Conservation (phyloP, 2,888 invertebrate species). For the Calameuta pallipes region DNA sequence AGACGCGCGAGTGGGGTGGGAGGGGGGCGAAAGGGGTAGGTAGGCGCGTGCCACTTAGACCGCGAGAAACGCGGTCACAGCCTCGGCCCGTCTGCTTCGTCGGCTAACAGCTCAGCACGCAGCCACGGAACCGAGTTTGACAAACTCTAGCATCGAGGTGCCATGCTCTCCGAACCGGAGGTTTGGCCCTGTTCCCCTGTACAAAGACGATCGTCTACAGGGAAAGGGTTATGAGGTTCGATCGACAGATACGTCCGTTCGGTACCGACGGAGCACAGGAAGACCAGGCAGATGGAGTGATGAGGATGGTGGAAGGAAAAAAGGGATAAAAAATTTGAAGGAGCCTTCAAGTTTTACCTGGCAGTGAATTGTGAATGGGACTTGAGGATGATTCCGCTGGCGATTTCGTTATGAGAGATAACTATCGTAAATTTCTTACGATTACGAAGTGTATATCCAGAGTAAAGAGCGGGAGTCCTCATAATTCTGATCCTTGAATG, state of each 20-base stretch:
- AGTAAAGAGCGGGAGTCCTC: background rate
- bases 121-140: constrained; percentile 26
- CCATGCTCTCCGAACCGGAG: background rate
- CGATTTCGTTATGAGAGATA: background rate
- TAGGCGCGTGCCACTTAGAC: constrained; percentile 65
- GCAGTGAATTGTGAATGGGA: background rate
- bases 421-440: background rate
- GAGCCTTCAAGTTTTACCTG: background rate
- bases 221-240: background rate
- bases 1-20: constrained; percentile 14
- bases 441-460: background rate
- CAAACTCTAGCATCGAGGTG: constrained; percentile 20
- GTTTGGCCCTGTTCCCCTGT: background rate
- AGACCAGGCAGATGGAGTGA: background rate
- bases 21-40: constrained; percentile 43
- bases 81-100: constrained; percentile 61
- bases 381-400: background rate
- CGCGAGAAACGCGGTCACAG: constrained; percentile 65
- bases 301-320: background rate
- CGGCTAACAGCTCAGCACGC: constrained; percentile 20
- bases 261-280: background rate
- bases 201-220: background rate
- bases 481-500: background rate
- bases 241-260: background rate
- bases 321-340: background rate